Evolutionary conservation across 2,797 vertebrate genomes (phyloP).

Genomic region (Myiothlypis chrysogaster): DNA sequence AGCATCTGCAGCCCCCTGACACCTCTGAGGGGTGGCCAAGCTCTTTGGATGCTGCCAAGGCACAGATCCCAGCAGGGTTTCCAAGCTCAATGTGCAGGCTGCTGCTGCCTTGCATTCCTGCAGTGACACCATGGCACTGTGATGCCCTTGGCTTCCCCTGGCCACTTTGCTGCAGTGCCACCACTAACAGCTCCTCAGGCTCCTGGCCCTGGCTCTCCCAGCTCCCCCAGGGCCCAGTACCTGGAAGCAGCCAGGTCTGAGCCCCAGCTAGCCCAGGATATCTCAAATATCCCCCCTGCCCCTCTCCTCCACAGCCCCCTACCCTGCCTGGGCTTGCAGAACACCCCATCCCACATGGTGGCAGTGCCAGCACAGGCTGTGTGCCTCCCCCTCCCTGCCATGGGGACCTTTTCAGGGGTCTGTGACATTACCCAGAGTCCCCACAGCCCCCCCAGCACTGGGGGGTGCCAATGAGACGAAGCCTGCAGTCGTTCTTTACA

Average conservation of each 20-base stretch:
- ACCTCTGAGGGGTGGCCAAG: background rate
- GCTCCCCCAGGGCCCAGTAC: background rate
- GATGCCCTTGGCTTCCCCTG: background rate
- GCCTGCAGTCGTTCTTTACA: constrained; percentile 69
- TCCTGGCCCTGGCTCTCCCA: background rate
- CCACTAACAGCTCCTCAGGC: background rate
- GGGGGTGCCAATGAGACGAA: background rate
- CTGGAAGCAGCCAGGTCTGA: background rate
- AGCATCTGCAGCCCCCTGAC: background rate
- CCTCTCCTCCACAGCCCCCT: background rate
- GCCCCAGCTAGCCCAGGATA: background rate
- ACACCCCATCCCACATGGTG: accelerated
- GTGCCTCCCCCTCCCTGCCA: background rate
- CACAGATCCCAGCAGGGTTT: background rate
- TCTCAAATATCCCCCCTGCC: background rate
- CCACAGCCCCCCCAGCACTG: accelerated
- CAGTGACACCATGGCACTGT: accelerated
- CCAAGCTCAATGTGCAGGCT: background rate
- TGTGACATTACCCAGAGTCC: accelerated
- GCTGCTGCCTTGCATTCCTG: background rate
- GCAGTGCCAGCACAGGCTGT: background rate
- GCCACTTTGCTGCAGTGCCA: background rate
- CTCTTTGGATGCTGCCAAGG: background rate
- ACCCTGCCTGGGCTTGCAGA: background rate
- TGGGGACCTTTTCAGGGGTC: background rate